phyloP scores from a whole-genome alignment of 2,797 vertebrate species.

The Neoniphon sammara region DNA sequence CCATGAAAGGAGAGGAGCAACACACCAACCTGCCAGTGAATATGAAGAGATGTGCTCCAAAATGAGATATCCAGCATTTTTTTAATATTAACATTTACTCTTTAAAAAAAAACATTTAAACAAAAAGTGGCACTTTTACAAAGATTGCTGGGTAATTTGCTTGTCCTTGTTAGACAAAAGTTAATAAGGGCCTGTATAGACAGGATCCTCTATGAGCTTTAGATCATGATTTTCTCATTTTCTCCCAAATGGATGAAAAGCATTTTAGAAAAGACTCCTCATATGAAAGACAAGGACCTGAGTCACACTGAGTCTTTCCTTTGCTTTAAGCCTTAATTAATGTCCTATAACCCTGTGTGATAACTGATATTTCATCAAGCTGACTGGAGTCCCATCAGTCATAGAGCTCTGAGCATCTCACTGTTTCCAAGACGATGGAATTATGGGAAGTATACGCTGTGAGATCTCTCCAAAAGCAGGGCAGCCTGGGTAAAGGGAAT shows the following conservation, averaged over 20 bases:
- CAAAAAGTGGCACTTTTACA: neutral
- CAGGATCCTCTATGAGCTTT: neutral
- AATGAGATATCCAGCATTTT: neutral
- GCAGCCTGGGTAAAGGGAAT: constrained; percentile 53
- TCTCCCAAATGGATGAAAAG: too few relatives aligned
- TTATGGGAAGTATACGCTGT: constrained; percentile 60
- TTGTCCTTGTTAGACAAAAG: too few relatives aligned
- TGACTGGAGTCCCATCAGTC: constrained; percentile 42
- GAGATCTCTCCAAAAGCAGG: constrained; percentile 50
- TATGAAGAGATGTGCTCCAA: constrained; percentile 14
- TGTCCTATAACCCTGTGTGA: constrained; percentile 42
- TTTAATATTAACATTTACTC: neutral
- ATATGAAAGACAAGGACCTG: neutral
- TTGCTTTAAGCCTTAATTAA: constrained; percentile 25
- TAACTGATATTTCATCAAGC: constrained; percentile 22
- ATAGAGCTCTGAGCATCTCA: constrained; percentile 56
- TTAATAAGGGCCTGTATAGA: too few relatives aligned
- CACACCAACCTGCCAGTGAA: constrained; percentile 17
- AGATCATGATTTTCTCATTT: neutral
- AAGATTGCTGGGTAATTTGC: too few relatives aligned
- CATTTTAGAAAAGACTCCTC: neutral
- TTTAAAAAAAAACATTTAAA: neutral
- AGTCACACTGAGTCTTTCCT: neutral
- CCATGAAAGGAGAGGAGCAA: constrained; percentile 68
- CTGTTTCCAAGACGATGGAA: constrained; percentile 68